phyloP scores from a whole-genome alignment of 1,140 invertebrate species.

The Platyura marginata region DNA sequence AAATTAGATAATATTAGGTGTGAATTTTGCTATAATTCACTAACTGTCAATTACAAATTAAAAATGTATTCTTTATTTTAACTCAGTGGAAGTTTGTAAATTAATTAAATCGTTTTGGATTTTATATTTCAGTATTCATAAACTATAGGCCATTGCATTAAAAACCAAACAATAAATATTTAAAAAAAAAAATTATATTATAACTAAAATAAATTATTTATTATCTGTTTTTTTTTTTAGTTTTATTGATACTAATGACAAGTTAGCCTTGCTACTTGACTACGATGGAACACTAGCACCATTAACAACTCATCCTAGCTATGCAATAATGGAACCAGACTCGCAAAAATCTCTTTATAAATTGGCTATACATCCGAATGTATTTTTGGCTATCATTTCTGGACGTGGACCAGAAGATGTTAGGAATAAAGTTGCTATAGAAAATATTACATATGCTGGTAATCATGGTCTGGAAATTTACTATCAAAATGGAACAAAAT shows the following conservation, averaged over 20 bases:
- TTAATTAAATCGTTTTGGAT: too few relatives aligned
- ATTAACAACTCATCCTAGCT: slow-evolving; percentile 68
- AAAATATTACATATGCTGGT: slow-evolving; percentile 79
- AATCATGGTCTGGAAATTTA: slow-evolving; percentile 79
- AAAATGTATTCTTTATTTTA: too few relatives aligned
- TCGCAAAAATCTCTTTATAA: slow-evolving; percentile 62
- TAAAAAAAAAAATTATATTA: too few relatives aligned
- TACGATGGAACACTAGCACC: slow-evolving; percentile 81
- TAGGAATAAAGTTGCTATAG: slow-evolving; percentile 69
- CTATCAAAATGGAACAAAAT: slow-evolving; percentile 74
- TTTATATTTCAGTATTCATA: too few relatives aligned
- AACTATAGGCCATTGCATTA: too few relatives aligned
- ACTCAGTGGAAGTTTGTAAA: too few relatives aligned
- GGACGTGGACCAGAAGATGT: slow-evolving; percentile 71
- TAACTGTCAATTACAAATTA: too few relatives aligned
- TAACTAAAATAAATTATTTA: neutral
- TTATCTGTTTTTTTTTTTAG: slow-evolving; percentile 26
- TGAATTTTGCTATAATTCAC: too few relatives aligned
- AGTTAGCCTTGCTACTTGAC: slow-evolving; percentile 64
- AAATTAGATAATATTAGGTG: too few relatives aligned
- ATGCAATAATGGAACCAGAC: slow-evolving; percentile 61
- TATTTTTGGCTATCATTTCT: slow-evolving; percentile 72
- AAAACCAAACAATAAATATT: too few relatives aligned
- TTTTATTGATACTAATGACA: slow-evolving; percentile 61
- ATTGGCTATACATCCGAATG: slow-evolving; percentile 61